Base-by-base conservation (phyloP, 2,113 vertebrate species). In the Pluvianellus socialis region DNA sequence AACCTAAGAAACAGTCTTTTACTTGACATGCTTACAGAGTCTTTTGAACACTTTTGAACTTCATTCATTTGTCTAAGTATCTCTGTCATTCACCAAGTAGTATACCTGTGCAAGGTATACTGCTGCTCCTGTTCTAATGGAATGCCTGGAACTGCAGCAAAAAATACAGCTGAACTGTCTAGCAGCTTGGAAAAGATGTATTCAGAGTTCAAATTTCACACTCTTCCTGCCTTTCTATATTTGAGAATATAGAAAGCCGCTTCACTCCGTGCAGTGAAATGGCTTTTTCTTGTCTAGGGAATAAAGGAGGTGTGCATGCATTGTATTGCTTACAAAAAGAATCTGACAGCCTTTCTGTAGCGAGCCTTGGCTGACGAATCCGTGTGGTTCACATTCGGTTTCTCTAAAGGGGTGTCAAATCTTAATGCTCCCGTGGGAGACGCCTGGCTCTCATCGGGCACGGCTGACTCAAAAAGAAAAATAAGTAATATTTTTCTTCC, bases 401-500 rank as follows among this genome's bases (percentile, higher is more conserved):
- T 86, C 79, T 90, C 79, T 72, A 45, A 88, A 94, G 70, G 84
- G 77, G 70, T 94, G 93, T 95, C 63, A 81, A 47, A 87, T 94
- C 79, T 66, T 66, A 93, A 91, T 79, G 56, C 86, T 97, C 95
- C 85, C 86, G 84, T 92, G 91, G 83, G 96, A 96, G 91, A 73
- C 85, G 56, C 70, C 87, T 81, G 63, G 67, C 65, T 91, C 79
- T 97, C 97, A 95, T 87, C 62, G 32, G 92, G 85, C 86, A 94
- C 12, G 56, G 40, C 91, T 88, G 83, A 76, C 90, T 96, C 28
- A 79, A 91, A 96, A 93, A 88, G 70, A 61, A 89, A 75, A 86
- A 30, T 59, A 96, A 96, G 92, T 76, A 47, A 58, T 94, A 67
- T 76, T 98, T 97, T 96, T 79, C 59, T 97, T 94, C 82, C 75